phyloP scores from a whole-genome alignment of 2,888 invertebrate species.

The Cosmia pyralina region DNA sequence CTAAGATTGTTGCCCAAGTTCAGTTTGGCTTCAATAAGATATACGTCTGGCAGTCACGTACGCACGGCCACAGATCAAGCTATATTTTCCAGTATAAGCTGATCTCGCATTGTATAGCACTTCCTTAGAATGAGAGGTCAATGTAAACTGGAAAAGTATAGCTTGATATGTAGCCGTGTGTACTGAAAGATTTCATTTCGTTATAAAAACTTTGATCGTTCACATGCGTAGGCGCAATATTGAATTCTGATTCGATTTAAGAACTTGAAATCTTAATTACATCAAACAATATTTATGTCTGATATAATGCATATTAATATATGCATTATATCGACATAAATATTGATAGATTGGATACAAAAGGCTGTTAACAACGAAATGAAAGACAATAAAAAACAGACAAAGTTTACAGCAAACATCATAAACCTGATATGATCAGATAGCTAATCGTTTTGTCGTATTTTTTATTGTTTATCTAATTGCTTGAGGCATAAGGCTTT shows the following conservation, averaged over 20 bases:
- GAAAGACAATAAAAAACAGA: constrained; percentile 23
- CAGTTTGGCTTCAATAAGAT: constrained; percentile 20
- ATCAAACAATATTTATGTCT: constrained; percentile 2
- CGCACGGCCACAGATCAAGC: no score
- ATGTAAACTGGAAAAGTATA: no score
- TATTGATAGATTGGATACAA: constrained; percentile 20
- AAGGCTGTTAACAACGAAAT: constrained; percentile 5
- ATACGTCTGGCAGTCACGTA: constrained; percentile 34
- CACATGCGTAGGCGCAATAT: constrained; percentile 69
- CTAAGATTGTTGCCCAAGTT: constrained; percentile 37
- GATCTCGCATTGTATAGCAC: no score
- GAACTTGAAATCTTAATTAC: constrained; percentile 44
- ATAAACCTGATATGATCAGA: constrained; percentile 43
- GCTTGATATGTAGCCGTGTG: no score
- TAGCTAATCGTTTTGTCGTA: constrained; percentile 33
- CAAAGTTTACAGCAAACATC: constrained; percentile 18
- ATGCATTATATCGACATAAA: constrained; percentile 5
- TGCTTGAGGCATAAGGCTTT: constrained; percentile 34
- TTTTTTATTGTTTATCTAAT: constrained; percentile 43
- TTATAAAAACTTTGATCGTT: constrained; percentile 68
- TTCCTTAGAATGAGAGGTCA: no score
- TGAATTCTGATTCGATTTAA: constrained; percentile 29
- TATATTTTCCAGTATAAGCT: no score
- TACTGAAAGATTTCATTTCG: constrained; percentile 44
- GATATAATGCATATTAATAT: background rate